Conservation (phyloP, 2,888 invertebrate genomes). For the Netelia virgata region DNA sequence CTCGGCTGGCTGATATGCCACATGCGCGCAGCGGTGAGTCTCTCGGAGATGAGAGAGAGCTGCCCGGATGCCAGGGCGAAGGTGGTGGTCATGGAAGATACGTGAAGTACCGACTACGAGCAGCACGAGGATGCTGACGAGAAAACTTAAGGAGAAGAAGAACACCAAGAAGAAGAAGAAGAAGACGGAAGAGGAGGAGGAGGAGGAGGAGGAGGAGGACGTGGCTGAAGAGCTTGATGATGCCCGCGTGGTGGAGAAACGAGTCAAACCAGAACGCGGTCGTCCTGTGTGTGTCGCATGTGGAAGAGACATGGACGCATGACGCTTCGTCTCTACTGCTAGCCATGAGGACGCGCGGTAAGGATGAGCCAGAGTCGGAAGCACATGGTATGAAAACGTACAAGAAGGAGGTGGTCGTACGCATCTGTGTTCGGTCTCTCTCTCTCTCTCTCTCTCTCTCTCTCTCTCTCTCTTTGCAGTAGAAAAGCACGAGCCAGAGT, state of each 20-base stretch:
- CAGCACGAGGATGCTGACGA: slow-evolving; percentile 53
- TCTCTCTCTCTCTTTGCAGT: slow-evolving; percentile 64
- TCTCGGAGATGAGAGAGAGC: slow-evolving; percentile 50
- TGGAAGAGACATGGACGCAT: slow-evolving; percentile 70
- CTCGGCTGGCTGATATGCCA: slow-evolving; percentile 23
- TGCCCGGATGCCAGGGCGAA: slow-evolving; percentile 66
- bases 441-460: background rate
- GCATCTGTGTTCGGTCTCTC: too few relatives aligned
- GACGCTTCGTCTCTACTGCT: slow-evolving; percentile 68
- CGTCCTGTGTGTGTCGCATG: slow-evolving; percentile 66
- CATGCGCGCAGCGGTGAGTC: slow-evolving; percentile 31
- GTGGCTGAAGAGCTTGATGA: slow-evolving; percentile 60
- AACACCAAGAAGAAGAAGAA: slow-evolving; percentile 44
- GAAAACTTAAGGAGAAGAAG: slow-evolving; percentile 11
- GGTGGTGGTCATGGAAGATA: slow-evolving; percentile 67
- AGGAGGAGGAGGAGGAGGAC: slow-evolving; percentile 55
- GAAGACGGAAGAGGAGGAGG: background rate
- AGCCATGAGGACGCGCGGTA: slow-evolving; percentile 54
- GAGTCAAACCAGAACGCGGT: slow-evolving; percentile 80
- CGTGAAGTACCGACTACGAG: slow-evolving; percentile 65
- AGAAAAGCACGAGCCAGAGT: slow-evolving; percentile 78
- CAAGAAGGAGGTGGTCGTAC: slow-evolving; percentile 61
- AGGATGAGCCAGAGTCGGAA: slow-evolving; percentile 66
- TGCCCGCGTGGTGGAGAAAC: slow-evolving; percentile 68
- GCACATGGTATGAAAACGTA: slow-evolving; percentile 50